These are phyloP conservation scores for Caranx ignobilis DNA, from an alignment of 2,113 vertebrate species.

Conservation along the genomic window DNA sequence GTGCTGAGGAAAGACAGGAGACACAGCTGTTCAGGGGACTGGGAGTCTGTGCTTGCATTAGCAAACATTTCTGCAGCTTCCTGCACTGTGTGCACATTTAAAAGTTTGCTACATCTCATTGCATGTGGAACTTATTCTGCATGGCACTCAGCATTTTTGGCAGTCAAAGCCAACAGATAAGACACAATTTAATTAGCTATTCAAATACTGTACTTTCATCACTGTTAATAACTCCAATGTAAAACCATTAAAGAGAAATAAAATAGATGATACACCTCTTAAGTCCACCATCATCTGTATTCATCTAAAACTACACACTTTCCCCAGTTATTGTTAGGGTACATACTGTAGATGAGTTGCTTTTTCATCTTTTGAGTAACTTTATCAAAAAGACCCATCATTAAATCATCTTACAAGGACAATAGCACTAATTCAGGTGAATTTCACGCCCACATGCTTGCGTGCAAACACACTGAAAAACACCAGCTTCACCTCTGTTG, in stretches of 20 bases:
- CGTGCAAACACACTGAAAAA: slow-evolving; percentile 33
- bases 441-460: neutral
- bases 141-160: slow-evolving; percentile 45
- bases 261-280: neutral
- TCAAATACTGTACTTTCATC: neutral
- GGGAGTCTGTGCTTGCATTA: slow-evolving; percentile 48
- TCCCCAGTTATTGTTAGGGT: neutral
- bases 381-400: neutral
- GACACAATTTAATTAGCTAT: neutral
- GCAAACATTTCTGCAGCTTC: slow-evolving; percentile 54
- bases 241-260: no score
- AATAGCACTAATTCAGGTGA: neutral
- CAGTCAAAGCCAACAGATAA: slow-evolving; percentile 8
- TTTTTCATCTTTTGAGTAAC: neutral
- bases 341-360: neutral
- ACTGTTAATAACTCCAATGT: neutral
- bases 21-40: slow-evolving; percentile 64
- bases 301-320: neutral
- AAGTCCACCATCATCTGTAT: neutral
- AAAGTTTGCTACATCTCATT: slow-evolving; percentile 46
- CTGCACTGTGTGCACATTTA: slow-evolving; percentile 66
- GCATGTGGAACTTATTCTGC: slow-evolving; percentile 37
- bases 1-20: slow-evolving; percentile 58
- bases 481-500: neutral
- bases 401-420: neutral